These are phyloP conservation scores for Polietes domitor DNA, from an alignment of 2,888 invertebrate species.

Conservation along the genomic window DNA sequence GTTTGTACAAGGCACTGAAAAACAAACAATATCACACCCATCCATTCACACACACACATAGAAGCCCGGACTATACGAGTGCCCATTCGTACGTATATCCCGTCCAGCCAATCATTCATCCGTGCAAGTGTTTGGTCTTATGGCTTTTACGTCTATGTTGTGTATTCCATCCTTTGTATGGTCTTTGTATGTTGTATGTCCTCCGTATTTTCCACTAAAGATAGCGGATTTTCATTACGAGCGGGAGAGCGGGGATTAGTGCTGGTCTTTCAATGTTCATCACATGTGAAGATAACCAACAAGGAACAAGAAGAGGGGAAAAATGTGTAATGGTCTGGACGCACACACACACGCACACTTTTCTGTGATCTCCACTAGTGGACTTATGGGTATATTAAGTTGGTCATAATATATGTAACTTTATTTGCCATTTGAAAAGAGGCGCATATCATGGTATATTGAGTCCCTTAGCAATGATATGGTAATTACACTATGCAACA, in stretches of 20 bases:
- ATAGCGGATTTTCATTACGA: conserved; percentile 5
- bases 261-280: conserved; percentile 14
- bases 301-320: not conserved
- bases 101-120: not conserved
- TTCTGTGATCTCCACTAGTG: no score
- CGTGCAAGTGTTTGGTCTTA: conserved; percentile 19
- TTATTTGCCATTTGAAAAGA: no score
- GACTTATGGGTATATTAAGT: no score
- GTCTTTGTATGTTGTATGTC: not conserved
- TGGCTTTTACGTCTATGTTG: conserved; percentile 1
- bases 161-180: conserved; percentile 1
- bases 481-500: no score
- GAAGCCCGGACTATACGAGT: not conserved
- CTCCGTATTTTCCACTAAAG: conserved; percentile 22
- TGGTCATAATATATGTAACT: no score
- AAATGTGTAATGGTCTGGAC: no score
- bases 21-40: not conserved
- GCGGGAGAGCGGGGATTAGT: not conserved
- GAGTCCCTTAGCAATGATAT: no score
- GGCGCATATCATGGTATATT: no score
- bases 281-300: conserved; percentile 30
- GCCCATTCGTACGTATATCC: not conserved
- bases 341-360: no score
- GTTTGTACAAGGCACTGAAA: not conserved
- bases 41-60: not conserved